phyloP scores from a whole-genome alignment of 2,797 vertebrate genomes.

The Pogonophryne albipinna region DNA sequence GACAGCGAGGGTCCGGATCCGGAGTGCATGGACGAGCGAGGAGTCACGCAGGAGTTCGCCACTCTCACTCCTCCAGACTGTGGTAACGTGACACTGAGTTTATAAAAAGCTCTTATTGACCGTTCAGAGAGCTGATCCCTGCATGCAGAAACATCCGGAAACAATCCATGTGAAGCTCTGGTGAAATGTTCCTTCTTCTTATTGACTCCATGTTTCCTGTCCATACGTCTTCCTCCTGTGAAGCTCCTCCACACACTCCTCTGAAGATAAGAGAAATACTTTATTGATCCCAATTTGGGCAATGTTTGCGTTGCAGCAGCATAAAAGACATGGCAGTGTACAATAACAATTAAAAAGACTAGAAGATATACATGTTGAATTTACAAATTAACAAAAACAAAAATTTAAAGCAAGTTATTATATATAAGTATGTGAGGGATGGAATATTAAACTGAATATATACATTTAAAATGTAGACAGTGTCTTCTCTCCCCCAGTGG shows the following conservation, averaged over 20 bases:
- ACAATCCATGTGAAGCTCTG: slow-evolving; percentile 11
- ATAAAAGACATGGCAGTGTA: no score
- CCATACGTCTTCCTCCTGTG: slow-evolving; percentile 76
- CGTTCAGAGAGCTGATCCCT: not conserved
- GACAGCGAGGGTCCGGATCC: slow-evolving; percentile 88
- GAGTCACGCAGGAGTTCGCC: slow-evolving; percentile 82
- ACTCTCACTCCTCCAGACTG: slow-evolving; percentile 91
- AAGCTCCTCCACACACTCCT: slow-evolving; percentile 64
- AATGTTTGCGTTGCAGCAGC: no score
- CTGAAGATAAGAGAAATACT: no score
- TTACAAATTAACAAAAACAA: no score
- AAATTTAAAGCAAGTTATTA: no score
- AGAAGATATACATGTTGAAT: no score
- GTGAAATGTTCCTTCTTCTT: slow-evolving; percentile 21
- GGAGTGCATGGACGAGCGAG: slow-evolving; percentile 89
- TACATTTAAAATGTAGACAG: no score
- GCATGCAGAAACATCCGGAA: not conserved
- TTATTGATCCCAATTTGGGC: no score
- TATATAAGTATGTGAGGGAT: no score
- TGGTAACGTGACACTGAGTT: slow-evolving; percentile 85
- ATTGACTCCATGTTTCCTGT: slow-evolving; percentile 76
- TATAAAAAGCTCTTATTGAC: slow-evolving; percentile 43
- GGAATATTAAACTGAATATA: no score
- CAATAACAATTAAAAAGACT: no score
- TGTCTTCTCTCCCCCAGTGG: no score